phyloP scores from a whole-genome alignment of 2,797 vertebrate genomes.

The Vespertilio murinus region DNA sequence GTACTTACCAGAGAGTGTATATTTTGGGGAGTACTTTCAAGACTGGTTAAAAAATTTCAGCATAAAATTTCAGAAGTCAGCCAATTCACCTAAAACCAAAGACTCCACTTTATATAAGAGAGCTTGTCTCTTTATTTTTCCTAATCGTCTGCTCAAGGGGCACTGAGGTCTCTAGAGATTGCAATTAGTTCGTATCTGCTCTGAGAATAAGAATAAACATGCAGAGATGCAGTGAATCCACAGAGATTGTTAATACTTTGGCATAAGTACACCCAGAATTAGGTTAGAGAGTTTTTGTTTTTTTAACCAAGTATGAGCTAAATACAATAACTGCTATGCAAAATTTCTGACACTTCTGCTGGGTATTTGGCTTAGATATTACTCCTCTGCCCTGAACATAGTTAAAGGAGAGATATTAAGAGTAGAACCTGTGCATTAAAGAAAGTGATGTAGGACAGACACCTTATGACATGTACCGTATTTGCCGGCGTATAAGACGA shows the following conservation, averaged over 20 bases:
- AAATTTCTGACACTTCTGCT: neutral
- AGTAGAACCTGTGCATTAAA: neutral
- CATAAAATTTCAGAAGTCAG: neutral
- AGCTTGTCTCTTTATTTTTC: neutral
- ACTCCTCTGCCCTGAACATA: neutral
- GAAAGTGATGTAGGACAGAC: neutral
- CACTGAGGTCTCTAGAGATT: neutral
- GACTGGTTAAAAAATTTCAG: neutral
- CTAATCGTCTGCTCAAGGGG: neutral
- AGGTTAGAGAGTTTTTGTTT: neutral
- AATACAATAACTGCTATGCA: neutral
- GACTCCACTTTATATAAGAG: neutral
- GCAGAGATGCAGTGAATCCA: neutral
- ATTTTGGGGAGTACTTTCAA: neutral
- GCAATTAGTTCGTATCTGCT: neutral
- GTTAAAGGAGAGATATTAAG: neutral
- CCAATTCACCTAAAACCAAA: neutral
- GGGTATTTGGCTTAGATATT: neutral
- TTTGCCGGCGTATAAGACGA: too few relatives aligned
- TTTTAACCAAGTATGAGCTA: neutral
- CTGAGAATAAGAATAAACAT: neutral
- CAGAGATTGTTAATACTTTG: neutral
- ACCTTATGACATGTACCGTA: fast-evolving
- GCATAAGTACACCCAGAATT: neutral
- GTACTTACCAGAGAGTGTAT: neutral